Percentiles rank a stretch among this genome's conserved stretches.
Evolutionary conservation across 1,140 invertebrate species (phyloP).

Genomic region (Drosophila insularis): DNA sequence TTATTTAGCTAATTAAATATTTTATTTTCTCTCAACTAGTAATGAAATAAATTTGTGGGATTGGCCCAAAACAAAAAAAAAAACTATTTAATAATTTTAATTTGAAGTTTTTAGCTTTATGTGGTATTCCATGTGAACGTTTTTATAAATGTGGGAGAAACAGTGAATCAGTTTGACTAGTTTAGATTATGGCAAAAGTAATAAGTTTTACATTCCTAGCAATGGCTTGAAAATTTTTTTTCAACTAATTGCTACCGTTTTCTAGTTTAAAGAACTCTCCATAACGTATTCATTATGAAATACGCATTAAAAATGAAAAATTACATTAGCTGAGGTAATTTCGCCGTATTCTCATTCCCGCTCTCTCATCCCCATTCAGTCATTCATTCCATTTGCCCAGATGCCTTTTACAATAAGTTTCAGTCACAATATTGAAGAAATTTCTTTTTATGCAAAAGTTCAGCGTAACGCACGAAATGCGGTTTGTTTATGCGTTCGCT

Average conservation of each 20-base stretch:
- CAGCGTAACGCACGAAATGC: constrained; percentile 36
- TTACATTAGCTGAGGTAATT: constrained; percentile 35
- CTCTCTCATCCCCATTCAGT: neutral
- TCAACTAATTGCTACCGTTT: neutral
- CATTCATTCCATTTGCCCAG: neutral
- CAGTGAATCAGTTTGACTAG: no score
- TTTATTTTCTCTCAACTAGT: neutral
- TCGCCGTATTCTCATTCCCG: neutral
- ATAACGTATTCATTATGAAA: neutral
- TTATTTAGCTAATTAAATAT: neutral
- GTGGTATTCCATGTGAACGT: no score
- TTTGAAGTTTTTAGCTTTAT: neutral
- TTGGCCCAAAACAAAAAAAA: neutral
- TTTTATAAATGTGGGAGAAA: no score
- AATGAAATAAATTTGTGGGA: neutral
- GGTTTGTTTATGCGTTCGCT: constrained; percentile 71
- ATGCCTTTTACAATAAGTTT: constrained; percentile 31
- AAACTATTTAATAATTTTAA: neutral
- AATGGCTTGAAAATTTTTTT: neutral
- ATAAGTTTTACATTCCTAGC: no score
- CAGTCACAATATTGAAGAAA: constrained; percentile 66
- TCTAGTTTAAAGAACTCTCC: neutral
- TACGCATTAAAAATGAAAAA: constrained; percentile 33
- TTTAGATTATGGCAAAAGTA: no score
- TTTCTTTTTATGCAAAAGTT: constrained; percentile 32